Base-by-base conservation (phyloP, 2,113 vertebrate species). In the Panthera uncia region DNA sequence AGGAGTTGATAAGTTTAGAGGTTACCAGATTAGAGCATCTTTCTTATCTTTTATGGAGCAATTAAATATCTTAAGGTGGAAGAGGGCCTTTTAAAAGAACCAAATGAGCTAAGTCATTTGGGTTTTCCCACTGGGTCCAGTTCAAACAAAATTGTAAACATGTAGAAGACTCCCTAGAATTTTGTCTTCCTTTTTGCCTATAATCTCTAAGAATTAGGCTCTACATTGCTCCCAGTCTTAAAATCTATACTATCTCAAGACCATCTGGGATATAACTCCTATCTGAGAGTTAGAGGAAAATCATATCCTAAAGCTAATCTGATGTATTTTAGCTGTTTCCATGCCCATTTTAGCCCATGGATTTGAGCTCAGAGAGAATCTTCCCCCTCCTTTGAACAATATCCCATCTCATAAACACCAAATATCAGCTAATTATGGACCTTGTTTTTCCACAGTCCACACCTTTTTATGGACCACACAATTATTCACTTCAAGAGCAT, bases 91-190 rank as follows among this genome's bases (percentile, higher is more conserved):
- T 38, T 55, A 50, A 81, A 85, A 27, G 69, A 79, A 84, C 50
- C 3, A 38, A 21, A 10, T 27, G 11, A 29, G 31, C 31, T 78
- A 87, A 78, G 61, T 57, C 4, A 31, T 76, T 76, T 76, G 69
- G 50, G 3, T 48, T 87, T 85, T 81, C 55, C 23, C 14, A 65
- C 66, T 86, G 38, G 4, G 5, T 66, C 48, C 1, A 18, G 36
- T 78, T 82, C 61, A 96, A 74, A 93, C 52, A 88, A 92, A 92
- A 78, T 57, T 82, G 55, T 9, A 89, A 89, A 50, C 21, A 52
- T 68, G 48, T 52, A 13, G 1, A 52, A 79, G 61, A 65, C 8
- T 88, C 29, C 41, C 73, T n/a, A 76, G 66, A 14, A 68, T 69
- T 36, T 18, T 31, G 50, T 61, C 65, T 61, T 33, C 2, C 16